A percentile compares a stretch with the other conserved stretches of the same genome.
Conservation (phyloP, 2,888 invertebrate species). For the Tethea ocularis region DNA sequence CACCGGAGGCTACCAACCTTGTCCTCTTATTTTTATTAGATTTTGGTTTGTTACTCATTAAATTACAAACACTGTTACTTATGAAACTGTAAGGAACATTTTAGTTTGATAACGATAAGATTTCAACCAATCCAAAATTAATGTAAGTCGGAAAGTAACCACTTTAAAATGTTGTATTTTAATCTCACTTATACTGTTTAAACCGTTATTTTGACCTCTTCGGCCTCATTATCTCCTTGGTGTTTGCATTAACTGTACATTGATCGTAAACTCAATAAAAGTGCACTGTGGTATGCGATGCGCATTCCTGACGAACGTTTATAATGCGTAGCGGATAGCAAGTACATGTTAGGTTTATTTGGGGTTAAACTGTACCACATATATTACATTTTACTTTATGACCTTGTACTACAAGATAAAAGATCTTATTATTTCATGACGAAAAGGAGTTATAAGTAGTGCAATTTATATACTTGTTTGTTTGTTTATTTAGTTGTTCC, state of each 20-base stretch:
- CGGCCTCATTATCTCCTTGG: not conserved
- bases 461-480: no score
- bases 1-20: no score
- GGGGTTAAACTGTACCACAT: not conserved
- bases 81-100: no score
- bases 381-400: no score
- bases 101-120: not conserved
- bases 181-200: not conserved
- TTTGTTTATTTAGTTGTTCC: no score
- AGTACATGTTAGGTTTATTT: not conserved
- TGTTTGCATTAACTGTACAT: conserved; percentile 3
- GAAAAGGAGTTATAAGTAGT: no score
- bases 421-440: no score
- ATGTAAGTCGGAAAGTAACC: not conserved
- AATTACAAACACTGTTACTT: no score
- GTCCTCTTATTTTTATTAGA: no score
- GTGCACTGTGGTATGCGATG: conserved; percentile 1
- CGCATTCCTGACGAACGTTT: not conserved
- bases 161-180: not conserved
- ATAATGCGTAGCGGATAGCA: not conserved
- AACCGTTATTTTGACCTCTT: not conserved
- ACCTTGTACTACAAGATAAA: no score
- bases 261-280: conserved; percentile 2
- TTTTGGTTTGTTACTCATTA: no score
- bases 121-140: not conserved